A percentile compares a stretch with the other conserved stretches of the same genome.
These are phyloP conservation scores for Acromyrmex charruanus DNA, from an alignment of 1,140 invertebrate genomes.

Conservation along the genomic window DNA sequence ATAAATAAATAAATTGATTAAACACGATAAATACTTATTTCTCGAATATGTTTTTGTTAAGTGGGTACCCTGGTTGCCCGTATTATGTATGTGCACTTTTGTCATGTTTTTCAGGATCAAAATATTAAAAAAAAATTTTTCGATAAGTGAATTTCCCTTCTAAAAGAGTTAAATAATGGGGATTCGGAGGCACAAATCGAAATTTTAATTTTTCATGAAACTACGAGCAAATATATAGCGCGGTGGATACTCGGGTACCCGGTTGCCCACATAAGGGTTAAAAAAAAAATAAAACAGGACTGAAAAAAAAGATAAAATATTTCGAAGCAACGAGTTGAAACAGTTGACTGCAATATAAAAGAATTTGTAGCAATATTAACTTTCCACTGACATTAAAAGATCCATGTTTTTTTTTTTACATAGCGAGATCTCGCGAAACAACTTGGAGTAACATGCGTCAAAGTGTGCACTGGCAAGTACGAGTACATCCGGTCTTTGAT, in stretches of 20 bases:
- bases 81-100: no score
- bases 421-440: background rate
- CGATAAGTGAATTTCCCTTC: no score
- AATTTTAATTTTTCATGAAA: no score
- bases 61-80: no score
- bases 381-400: background rate
- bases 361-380: background rate
- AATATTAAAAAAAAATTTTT: no score
- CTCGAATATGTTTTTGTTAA: background rate
- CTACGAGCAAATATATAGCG: no score
- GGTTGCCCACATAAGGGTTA: no score
- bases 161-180: no score
- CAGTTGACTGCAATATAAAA: background rate
- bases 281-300: background rate
- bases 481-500: constrained; percentile 14
- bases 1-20: background rate
- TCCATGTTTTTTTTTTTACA: background rate
- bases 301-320: background rate
- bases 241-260: no score
- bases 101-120: no score
- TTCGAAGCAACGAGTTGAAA: background rate
- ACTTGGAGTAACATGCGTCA: background rate
- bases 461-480: background rate
- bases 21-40: background rate
- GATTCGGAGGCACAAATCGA: no score